Conservation (phyloP, 1,140 invertebrate species). For the Leptonema lineaticorne region DNA sequence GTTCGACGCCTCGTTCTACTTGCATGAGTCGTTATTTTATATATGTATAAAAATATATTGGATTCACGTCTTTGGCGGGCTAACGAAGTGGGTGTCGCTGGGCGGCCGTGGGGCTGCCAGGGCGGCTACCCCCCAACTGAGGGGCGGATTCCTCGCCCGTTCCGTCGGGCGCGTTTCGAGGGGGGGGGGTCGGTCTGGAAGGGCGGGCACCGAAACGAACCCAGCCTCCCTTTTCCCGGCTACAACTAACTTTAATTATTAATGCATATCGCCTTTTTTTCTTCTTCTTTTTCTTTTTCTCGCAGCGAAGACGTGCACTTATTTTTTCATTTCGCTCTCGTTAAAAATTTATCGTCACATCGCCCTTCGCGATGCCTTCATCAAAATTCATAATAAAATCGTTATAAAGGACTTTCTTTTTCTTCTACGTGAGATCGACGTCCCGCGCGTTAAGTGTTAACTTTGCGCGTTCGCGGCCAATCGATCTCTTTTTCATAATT, state of each 20-base stretch:
- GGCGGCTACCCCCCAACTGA: background rate
- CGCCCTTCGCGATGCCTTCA: no score
- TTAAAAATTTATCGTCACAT: no score
- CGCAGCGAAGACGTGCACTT: background rate
- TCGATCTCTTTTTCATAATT: no score
- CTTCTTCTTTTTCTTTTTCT: background rate
- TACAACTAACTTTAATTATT: conserved; percentile 38
- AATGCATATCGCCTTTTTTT: conserved; percentile 38
- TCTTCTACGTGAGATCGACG: no score
- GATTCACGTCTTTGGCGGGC: conserved; percentile 32
- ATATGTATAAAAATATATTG: conserved; percentile 32
- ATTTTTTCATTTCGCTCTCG: no score
- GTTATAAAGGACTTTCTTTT: no score
- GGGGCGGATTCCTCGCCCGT: no score
- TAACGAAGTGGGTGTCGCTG: conserved; percentile 32
- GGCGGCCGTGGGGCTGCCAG: background rate
- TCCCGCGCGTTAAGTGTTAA: no score
- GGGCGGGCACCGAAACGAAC: conserved; percentile 15
- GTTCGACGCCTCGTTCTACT: conserved; percentile 21
- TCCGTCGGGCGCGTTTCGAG: no score
- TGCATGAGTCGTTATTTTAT: conserved; percentile 28
- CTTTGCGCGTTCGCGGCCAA: no score
- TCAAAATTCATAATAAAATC: no score
- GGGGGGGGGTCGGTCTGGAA: background rate
- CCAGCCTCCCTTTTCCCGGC: conserved; percentile 19